Base-by-base conservation (phyloP, 2,888 invertebrate species). In the Dendrolimus pini region DNA sequence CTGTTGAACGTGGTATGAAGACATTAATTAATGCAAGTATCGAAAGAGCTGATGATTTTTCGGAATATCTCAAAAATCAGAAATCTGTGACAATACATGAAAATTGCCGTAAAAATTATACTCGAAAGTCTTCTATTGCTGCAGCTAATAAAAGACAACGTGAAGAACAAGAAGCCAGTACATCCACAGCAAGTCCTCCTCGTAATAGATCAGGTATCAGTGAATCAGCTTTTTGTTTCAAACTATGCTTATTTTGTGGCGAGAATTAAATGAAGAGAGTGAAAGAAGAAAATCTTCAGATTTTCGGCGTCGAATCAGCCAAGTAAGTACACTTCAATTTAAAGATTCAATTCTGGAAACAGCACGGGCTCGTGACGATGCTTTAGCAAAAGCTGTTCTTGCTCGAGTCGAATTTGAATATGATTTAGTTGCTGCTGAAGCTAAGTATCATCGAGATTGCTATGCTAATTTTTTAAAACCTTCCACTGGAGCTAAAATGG, bases 381-480 rank as follows among this genome's bases (percentile, higher is more conserved):
- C 52, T 64, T 1, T 57, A 60, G 57, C 75, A 65, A 71, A 72
- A 66, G 64, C 71, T 66, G 68, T 76, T 67, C 1, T 65, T 65
- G 58, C 66, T 60, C 64, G 67, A 56, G 30, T 66, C 10, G 59
- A 60, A 52, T 66, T 59, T 59, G 56, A 65, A 59, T 55, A 62
- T 64, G 67, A 66, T 62, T 65, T 68, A 65, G 62, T 67, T 61
- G 64, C 63, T 68, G 63, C 58, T 62, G 74, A 69, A 53, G 77
- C 76, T 68, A 73, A 74, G 55, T 77, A 78, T 66, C 71, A 78
- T 68, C 41, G 58, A 10, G 62, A 70, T 66, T 79, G 74, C 58
- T 72, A 67, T 61, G 60, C 9, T 66, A 60, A 58, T 18, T 78
- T 77, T 58, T 56, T 75, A 58, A 75, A 61, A 72, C 73, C 72